A percentile compares a stretch with the other conserved stretches of the same genome.
These are phyloP conservation scores for Eupeodes latifasciatus DNA, from an alignment of 2,888 invertebrate species.

Conservation along the genomic window DNA sequence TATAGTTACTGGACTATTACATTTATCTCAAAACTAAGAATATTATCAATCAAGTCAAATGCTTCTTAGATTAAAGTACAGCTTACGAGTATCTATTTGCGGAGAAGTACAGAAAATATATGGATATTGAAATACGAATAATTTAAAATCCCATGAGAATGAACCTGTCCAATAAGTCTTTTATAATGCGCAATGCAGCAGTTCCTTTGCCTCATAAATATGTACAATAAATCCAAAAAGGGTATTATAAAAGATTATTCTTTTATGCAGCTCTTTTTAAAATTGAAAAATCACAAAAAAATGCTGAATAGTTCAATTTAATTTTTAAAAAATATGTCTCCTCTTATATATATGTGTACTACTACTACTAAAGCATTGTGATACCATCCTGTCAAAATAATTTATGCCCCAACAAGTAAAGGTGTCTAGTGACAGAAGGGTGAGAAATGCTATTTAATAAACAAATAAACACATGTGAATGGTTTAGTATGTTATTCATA, in stretches of 20 bases:
- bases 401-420: too few relatives aligned
- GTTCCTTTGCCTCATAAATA: not conserved
- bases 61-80: not conserved
- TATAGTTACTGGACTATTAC: too few relatives aligned
- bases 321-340: not conserved
- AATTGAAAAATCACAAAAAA: not conserved
- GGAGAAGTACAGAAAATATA: too few relatives aligned
- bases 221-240: too few relatives aligned
- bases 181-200: slow-evolving; percentile 1
- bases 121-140: not conserved
- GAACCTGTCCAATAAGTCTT: not conserved
- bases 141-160: not conserved
- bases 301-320: not conserved
- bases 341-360: too few relatives aligned
- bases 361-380: too few relatives aligned
- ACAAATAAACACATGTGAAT: too few relatives aligned
- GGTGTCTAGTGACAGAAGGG: too few relatives aligned
- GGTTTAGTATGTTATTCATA: too few relatives aligned
- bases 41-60: not conserved
- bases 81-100: too few relatives aligned
- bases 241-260: slow-evolving; percentile 9
- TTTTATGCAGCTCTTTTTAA: not conserved
- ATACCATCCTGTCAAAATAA: too few relatives aligned
- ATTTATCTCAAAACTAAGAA: not conserved
- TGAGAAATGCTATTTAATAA: too few relatives aligned